Evolutionary conservation across 2,797 vertebrate species (phyloP).

Genomic region (Alca torda): DNA sequence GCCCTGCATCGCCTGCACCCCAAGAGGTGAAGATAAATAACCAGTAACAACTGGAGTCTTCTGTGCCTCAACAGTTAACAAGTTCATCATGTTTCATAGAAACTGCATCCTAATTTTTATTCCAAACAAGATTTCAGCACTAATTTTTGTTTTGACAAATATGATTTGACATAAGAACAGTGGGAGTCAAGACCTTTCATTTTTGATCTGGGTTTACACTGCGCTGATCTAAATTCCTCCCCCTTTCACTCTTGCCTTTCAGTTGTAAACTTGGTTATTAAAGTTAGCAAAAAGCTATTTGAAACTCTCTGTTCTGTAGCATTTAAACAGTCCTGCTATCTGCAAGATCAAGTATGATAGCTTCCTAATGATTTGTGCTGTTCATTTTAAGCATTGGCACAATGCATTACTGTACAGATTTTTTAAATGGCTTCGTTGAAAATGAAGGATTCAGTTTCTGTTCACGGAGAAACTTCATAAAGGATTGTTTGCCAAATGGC

Average conservation of each 20-base stretch:
- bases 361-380: conserved; percentile 64
- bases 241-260: conserved; percentile 46
- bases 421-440: background rate
- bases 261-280: conserved; percentile 48
- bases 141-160: conserved; percentile 69
- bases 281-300: conserved; percentile 66
- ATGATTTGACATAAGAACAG: conserved; percentile 46
- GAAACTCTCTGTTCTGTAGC: conserved; percentile 45
- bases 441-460: conserved; percentile 14
- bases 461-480: background rate
- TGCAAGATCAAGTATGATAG: conserved; percentile 54
- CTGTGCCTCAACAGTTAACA: background rate
- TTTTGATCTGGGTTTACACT: conserved; percentile 59
- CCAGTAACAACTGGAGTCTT: background rate
- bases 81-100: background rate
- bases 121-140: conserved; percentile 48
- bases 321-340: conserved; percentile 16
- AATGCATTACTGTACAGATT: background rate
- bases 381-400: conserved; percentile 20
- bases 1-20: background rate
- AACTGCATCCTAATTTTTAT: conserved; percentile 46
- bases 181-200: conserved; percentile 62
- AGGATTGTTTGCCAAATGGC: background rate
- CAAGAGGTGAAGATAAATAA: background rate
- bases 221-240: conserved; percentile 51